A percentile compares a stretch with the other conserved stretches of the same genome.
These are phyloP conservation scores for Apaloderma vittatum DNA, from an alignment of 2,113 vertebrate species.

Conservation along the genomic window DNA sequence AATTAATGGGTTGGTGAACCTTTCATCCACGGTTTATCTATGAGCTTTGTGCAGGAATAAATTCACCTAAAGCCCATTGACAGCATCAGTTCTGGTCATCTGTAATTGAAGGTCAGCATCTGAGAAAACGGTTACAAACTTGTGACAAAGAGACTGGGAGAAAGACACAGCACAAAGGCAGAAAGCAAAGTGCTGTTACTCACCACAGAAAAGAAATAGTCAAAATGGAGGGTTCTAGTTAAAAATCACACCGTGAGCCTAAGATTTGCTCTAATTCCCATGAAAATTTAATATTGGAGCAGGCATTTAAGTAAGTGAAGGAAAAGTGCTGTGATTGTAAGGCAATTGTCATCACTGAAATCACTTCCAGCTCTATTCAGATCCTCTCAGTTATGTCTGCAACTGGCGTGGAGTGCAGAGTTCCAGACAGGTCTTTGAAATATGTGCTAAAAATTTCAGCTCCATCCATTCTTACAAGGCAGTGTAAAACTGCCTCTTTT, in stretches of 20 bases:
- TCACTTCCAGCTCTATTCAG: background rate
- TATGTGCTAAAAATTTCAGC: background rate
- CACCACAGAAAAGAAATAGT: background rate
- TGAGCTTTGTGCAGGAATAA: background rate
- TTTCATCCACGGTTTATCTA: background rate
- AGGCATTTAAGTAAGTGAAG: background rate
- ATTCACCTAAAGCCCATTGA: background rate
- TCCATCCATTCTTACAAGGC: background rate
- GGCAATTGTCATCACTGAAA: slow-evolving; percentile 49
- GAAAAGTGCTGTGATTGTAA: slow-evolving; percentile 31
- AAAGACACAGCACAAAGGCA: background rate
- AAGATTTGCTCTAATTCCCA: background rate
- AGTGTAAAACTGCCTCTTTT: background rate
- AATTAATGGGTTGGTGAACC: background rate
- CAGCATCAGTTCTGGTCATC: background rate
- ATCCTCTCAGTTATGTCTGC: background rate
- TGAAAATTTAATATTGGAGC: background rate
- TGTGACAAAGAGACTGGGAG: background rate
- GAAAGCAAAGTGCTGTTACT: background rate
- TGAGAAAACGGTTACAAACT: background rate
- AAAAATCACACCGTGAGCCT: background rate
- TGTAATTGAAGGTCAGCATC: background rate
- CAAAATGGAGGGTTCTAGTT: background rate
- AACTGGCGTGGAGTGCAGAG: background rate
- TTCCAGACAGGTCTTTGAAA: slow-evolving; percentile 13